Evolutionary conservation across 2,888 invertebrate species (phyloP), one percentile per base, ranked within the genome.

Genomic region (Leucophenga montana): DNA sequence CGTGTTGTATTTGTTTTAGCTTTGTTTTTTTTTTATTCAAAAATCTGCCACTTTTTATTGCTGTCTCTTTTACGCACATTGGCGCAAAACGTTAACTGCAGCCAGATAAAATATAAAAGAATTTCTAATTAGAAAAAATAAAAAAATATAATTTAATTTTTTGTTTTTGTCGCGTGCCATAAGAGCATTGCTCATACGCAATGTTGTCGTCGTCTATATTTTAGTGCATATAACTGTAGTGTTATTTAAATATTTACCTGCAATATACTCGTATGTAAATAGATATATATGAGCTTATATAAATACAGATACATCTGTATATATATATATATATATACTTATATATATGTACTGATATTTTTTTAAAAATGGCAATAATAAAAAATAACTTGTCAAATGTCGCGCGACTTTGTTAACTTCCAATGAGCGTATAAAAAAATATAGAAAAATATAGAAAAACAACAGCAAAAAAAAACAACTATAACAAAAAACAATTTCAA

Each of bases 341-440:
- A 59, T 59, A 16, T 67, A 56, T 69, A 56, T 64, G 18, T 54
- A 46, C 66, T 13, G 67, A 70, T 57, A 59, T 62, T 78, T 82
- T 74, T 83, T 83, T 79, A 73, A 78, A 79, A 83, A 16, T 16
- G 13, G 13, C 3, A 18, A 53, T 8, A 39, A 75, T 74, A 62
- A 77, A 64, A 84, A 39, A 73, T 74, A 71, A 75, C 80, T 82
- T 73, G 84, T 85, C 82, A 85, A 81, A 79, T 83, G 79, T 83
- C 80, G 80, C 84, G 82, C 82, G 82, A 82, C 68, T 56, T 68
- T 73, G 73, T 74, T 71, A 74, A 72, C 31, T 68, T 44, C 39
- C 31, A 18, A 39, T 11, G 8, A 16, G n/a, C 14, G 33, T 33
- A 33, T 11, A 39, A 39, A 27, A 74, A 70, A 75, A 57, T 70